Base-by-base conservation (phyloP, 1,140 invertebrate species). In the Micrasema longulum region DNA sequence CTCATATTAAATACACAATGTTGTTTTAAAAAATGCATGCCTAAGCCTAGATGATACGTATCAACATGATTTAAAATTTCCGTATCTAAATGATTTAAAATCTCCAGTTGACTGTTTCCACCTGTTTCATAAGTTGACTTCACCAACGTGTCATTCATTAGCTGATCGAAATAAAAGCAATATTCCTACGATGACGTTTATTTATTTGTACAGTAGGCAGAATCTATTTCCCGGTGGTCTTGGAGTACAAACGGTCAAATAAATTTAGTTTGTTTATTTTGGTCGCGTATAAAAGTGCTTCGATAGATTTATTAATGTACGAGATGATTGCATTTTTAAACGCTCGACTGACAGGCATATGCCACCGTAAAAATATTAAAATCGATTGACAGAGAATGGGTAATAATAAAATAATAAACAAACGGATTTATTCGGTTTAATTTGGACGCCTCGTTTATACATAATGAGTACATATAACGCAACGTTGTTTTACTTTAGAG, bases 181-280 rank as follows among this genome's bases (percentile, higher is more conserved):
- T 20, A 47, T 22, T 22, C 23, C 36, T 63, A 63, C 50, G 69
- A 55, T 31, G 62, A 65, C 53, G 50, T 57, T 52, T 71, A 71
- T 71, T 71, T 71, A 71, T 71, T 71, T 71, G 69, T 71, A 55
- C 60, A 45, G 47, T 71, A n/a, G n/a, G 23, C 62, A 60, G 69
- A 65, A 57, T 60, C 38, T 55, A 52, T 67, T 67, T 14, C 41
- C 45, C 47, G 64, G 64, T 67, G 64, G 64, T 67, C 64, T 48
- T 7, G 31, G 26, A 22, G 48, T 52, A 53, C 47, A 53, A 31
- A 35, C 64, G 35, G 31, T 67, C 48, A 20, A 52, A 67, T 52
- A 36, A 53, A 67, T 67, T 38, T 67, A 41, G 47, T 35, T 52
- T 67, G 48, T 67, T 67, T 67, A 52, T 67, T 52, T 67, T 48